Evolutionary conservation across 2,888 invertebrate genomes (phyloP).

Genomic region (Willowsia nigromaculata): DNA sequence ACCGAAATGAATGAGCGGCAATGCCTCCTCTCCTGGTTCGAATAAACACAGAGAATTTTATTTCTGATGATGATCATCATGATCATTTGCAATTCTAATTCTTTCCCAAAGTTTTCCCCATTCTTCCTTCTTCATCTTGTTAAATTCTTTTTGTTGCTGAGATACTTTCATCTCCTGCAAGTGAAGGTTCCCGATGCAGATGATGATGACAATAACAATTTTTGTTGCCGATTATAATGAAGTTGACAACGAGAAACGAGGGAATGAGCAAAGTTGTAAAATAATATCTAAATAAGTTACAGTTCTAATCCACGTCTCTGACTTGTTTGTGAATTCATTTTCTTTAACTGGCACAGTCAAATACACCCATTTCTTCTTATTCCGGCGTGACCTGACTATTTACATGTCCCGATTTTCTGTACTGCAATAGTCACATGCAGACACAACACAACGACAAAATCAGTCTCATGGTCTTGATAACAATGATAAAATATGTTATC

Average conservation of each 20-base stretch:
- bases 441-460: neutral
- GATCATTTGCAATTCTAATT: conserved; percentile 47
- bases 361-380: neutral
- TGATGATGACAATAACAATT: neutral
- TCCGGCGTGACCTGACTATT: neutral
- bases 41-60: neutral
- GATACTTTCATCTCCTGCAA: neutral
- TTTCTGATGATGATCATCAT: neutral
- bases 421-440: neutral
- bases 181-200: neutral
- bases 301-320: neutral
- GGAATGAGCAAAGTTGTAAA: neutral
- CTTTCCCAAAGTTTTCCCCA: conserved; percentile 15
- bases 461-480: neutral
- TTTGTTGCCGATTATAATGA: neutral
- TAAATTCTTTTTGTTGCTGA: neutral
- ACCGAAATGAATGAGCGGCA: neutral
- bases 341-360: neutral
- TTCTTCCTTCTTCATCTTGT: neutral
- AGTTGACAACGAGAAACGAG: neutral
- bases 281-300: neutral
- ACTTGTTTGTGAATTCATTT: neutral
- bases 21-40: neutral
- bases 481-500: neutral
- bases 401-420: neutral